These are phyloP conservation scores for Silurus asotus DNA, from an alignment of 2,113 vertebrate genomes.

Conservation along the genomic window DNA sequence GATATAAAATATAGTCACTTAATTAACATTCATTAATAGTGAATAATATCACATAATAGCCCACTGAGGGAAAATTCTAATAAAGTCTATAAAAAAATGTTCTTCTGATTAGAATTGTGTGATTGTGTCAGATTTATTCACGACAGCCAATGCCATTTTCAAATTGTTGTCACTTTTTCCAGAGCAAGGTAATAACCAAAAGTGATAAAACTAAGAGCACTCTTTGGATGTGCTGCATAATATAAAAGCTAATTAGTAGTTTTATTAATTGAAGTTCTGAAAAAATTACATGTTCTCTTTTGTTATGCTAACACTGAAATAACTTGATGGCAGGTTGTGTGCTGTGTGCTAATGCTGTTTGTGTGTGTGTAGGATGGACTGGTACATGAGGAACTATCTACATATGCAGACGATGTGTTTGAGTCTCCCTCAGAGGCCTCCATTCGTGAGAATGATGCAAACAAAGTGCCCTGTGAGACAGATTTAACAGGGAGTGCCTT, in stretches of 20 bases:
- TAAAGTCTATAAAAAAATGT: not conserved
- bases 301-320: not conserved
- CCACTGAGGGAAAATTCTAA: not conserved
- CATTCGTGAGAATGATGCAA: conserved; percentile 78
- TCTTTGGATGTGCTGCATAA: not conserved
- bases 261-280: not conserved
- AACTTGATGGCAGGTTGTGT: not conserved
- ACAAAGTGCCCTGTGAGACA: conserved; percentile 73
- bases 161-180: not conserved
- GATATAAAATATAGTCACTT: not conserved
- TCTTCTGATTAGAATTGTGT: not conserved
- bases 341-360: not conserved
- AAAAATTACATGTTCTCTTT: not conserved
- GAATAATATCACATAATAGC: not conserved
- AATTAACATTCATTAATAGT: not conserved
- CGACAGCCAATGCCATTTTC: not conserved
- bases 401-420: conserved; percentile 90
- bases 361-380: conserved; percentile 82
- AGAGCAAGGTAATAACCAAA: not conserved
- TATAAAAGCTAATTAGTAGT: not conserved
- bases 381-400: conserved; percentile 90
- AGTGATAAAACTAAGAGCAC: not conserved
- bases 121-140: not conserved
- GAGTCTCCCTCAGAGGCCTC: conserved; percentile 88
- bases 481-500: conserved; percentile 90